These are phyloP conservation scores for Drosophila nannoptera DNA, from an alignment of 1,140 invertebrate species.

Conservation along the genomic window DNA sequence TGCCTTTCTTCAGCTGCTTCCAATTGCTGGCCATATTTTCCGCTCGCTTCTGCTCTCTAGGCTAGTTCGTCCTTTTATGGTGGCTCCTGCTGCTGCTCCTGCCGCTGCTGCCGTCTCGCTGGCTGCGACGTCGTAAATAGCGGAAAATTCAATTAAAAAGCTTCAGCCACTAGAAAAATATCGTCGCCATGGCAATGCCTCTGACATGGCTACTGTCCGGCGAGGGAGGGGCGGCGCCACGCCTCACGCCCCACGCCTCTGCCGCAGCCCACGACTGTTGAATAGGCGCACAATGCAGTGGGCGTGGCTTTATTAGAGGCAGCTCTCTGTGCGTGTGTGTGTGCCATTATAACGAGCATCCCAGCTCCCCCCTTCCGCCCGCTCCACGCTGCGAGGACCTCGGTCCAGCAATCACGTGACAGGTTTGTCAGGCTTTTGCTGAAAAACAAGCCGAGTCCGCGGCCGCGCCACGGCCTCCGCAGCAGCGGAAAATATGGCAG, in stretches of 20 bases:
- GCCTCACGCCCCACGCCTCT: neutral
- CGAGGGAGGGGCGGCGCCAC: neutral
- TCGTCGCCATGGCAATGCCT: constrained; percentile 73
- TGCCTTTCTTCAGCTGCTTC: constrained; percentile 45
- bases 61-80: constrained; percentile 12
- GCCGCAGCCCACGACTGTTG: constrained; percentile 34
- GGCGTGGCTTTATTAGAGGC: constrained; percentile 4
- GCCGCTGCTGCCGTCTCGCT: constrained; percentile 23
- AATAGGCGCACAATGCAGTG: constrained; percentile 39
- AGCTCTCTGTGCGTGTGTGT: neutral
- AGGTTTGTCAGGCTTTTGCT: constrained; percentile 69
- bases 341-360: constrained; percentile 53
- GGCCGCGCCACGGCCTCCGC: constrained; percentile 40
- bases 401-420: constrained; percentile 72
- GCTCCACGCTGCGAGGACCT: constrained; percentile 18
- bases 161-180: constrained; percentile 77
- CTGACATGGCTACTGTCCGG: constrained; percentile 66
- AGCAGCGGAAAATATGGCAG: neutral
- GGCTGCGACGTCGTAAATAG: constrained; percentile 61
- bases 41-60: constrained; percentile 2
- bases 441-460: constrained; percentile 66
- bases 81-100: constrained; percentile 1
- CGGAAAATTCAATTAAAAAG: constrained; percentile 76
- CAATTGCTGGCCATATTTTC: constrained; percentile 41
- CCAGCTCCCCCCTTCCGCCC: too few species aligned